These are phyloP conservation scores for Aplysina aerophoba DNA, from an alignment of 37 sponge, comb jelly and placozoan genomes.

Conservation along the genomic window DNA sequence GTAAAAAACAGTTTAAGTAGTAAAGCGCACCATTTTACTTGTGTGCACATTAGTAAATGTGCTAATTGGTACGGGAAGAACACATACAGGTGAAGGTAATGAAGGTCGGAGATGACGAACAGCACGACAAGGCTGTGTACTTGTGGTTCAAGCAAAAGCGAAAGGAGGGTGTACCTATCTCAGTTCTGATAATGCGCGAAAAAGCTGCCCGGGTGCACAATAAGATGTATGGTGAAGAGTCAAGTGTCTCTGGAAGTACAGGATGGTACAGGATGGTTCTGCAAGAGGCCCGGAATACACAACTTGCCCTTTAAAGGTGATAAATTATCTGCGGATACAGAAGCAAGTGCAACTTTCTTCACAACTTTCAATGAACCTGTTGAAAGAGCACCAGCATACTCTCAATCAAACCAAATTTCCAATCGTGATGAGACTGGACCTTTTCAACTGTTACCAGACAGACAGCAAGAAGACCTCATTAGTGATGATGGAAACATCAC, in stretches of 20 bases:
- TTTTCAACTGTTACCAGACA: too few species aligned
- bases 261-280: slow-evolving; percentile 15
- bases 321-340: too few species aligned
- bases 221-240: neutral
- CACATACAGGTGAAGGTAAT: too few species aligned
- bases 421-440: too few species aligned
- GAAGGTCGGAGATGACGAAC: slow-evolving; percentile 13
- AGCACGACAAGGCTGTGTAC: slow-evolving; percentile 19
- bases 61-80: too few species aligned
- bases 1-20: too few species aligned
- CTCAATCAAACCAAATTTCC: too few species aligned
- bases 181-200: neutral
- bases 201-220: neutral
- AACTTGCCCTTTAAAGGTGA: neutral
- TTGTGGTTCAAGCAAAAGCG: slow-evolving; percentile 15
- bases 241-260: neutral
- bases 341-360: neutral
- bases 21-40: too few species aligned
- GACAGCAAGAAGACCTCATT: too few species aligned
- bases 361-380: neutral
- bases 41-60: too few species aligned
- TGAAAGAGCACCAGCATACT: too few species aligned
- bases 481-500: too few species aligned
- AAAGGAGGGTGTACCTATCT: neutral
- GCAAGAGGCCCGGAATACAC: neutral